These are phyloP conservation scores for Chrysotoxum bicinctum DNA, from an alignment of 2,888 invertebrate species.

Conservation along the genomic window DNA sequence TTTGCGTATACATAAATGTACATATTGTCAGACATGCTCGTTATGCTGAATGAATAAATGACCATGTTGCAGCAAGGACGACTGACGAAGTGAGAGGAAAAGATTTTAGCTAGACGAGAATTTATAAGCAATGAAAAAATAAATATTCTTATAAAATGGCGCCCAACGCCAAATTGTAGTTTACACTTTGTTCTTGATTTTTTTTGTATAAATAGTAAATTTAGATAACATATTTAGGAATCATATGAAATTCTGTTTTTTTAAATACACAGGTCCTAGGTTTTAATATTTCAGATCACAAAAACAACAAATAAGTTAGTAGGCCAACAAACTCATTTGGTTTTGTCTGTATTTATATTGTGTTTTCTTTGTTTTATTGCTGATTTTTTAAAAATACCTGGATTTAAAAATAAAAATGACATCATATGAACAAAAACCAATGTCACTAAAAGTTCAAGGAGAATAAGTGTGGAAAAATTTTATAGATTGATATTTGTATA, in stretches of 20 bases:
- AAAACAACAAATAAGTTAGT: background rate
- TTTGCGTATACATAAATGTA: no score
- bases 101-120: background rate
- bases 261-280: background rate
- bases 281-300: background rate
- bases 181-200: background rate
- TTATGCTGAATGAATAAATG: background rate
- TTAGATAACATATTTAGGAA: background rate
- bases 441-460: background rate
- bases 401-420: background rate
- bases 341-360: background rate
- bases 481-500: background rate
- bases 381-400: background rate
- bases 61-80: background rate
- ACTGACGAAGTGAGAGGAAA: background rate
- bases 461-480: background rate
- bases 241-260: background rate
- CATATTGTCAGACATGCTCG: background rate
- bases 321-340: slow-evolving; percentile 1
- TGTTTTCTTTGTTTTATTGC: background rate
- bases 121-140: background rate
- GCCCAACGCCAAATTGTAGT: background rate
- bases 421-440: slow-evolving; percentile 2
- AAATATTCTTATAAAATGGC: background rate
- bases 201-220: background rate